phyloP scores from a whole-genome alignment of 2,888 invertebrate species.

The Rutpela maculata region DNA sequence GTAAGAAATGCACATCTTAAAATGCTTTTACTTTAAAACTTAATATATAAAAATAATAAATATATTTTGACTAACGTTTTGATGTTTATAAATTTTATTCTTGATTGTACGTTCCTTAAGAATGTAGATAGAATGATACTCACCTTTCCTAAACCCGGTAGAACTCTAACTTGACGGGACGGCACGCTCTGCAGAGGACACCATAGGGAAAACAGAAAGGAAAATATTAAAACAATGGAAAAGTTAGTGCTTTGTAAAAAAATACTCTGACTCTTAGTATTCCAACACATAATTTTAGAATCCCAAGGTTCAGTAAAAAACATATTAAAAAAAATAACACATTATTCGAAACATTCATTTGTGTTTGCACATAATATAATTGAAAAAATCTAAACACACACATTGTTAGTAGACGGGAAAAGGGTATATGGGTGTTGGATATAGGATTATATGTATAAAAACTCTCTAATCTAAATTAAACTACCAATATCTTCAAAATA shows the following conservation, averaged over 20 bases:
- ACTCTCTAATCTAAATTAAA: conserved; percentile 40
- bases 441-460: conserved; percentile 27
- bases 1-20: too few relatives aligned
- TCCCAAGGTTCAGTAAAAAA: conserved; percentile 45
- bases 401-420: conserved; percentile 58
- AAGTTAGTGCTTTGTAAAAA: conserved; percentile 48
- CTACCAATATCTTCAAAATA: conserved; percentile 26
- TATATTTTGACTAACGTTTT: neutral
- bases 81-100: neutral
- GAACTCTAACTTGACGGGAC: conserved; percentile 73
- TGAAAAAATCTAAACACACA: conserved; percentile 55
- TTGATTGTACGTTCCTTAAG: neutral
- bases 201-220: conserved; percentile 54
- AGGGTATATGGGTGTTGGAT: conserved; percentile 31
- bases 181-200: conserved; percentile 66
- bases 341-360: conserved; percentile 36
- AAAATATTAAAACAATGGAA: conserved; percentile 47
- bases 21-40: too few relatives aligned
- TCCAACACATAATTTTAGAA: conserved; percentile 29
- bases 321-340: conserved; percentile 36
- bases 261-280: neutral
- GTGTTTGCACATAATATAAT: conserved; percentile 48
- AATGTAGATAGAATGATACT: conserved; percentile 60
- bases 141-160: conserved; percentile 74
- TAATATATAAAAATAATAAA: too few relatives aligned